These are phyloP conservation scores for Apteryx mantelli DNA, from an alignment of 2,113 vertebrate genomes.

Conservation along the genomic window DNA sequence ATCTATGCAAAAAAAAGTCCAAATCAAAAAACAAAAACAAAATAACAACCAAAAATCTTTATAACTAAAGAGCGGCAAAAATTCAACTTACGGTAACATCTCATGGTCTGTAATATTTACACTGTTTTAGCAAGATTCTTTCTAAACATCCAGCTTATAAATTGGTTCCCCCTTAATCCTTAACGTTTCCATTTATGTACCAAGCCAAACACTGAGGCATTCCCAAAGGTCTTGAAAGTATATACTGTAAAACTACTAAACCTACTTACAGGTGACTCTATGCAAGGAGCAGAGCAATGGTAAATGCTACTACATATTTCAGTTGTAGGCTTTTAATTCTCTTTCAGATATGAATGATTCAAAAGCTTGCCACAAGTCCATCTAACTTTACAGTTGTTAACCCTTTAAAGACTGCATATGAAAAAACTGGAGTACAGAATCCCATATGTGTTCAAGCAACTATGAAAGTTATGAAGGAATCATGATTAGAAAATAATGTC, in stretches of 20 bases:
- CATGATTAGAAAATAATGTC: constrained; percentile 70
- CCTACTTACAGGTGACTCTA: constrained; percentile 79
- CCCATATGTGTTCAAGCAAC: constrained; percentile 56
- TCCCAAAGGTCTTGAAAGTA: constrained; percentile 75
- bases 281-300: constrained; percentile 80
- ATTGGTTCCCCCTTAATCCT: constrained; percentile 65
- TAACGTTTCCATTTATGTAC: constrained; percentile 75
- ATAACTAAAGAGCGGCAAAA: constrained; percentile 75
- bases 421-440: constrained; percentile 65
- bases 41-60: constrained; percentile 66
- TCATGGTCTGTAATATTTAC: constrained; percentile 81
- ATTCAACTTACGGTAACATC: constrained; percentile 78
- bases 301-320: constrained; percentile 75
- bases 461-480: constrained; percentile 61
- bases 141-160: constrained; percentile 71
- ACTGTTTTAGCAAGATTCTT: constrained; percentile 77
- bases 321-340: constrained; percentile 73
- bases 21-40: constrained; percentile 45
- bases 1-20: constrained; percentile 64
- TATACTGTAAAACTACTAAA: constrained; percentile 78
- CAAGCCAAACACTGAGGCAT: constrained; percentile 79
- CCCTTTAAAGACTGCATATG: constrained; percentile 80
- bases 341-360: constrained; percentile 75
- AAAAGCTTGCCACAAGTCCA: constrained; percentile 77
- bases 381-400: constrained; percentile 75